A percentile compares a stretch with the other conserved stretches of the same genome.
Evolutionary conservation across 2,797 vertebrate species (phyloP).

Genomic region (Oreochromis grahami): DNA sequence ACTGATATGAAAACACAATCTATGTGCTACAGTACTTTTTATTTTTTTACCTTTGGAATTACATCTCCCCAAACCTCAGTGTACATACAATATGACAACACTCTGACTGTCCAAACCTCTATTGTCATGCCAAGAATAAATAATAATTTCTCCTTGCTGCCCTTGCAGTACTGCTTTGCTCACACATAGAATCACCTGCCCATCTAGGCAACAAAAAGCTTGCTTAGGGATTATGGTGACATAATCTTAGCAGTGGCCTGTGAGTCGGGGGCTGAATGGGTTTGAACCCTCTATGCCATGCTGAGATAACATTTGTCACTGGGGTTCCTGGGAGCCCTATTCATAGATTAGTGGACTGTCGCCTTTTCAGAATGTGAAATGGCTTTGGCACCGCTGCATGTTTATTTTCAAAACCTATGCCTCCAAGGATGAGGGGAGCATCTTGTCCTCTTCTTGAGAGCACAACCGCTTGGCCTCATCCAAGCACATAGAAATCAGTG

Average conservation of each 20-base stretch:
- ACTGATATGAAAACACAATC: slow-evolving; percentile 65
- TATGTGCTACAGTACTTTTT: slow-evolving; percentile 47
- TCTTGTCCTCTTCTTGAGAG: slow-evolving; percentile 73
- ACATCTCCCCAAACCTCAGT: slow-evolving; percentile 66
- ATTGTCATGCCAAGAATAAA: slow-evolving; percentile 74
- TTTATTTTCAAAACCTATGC: slow-evolving; percentile 76
- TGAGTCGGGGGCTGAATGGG: slow-evolving; percentile 80
- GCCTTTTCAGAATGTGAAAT: slow-evolving; percentile 82
- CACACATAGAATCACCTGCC: slow-evolving; percentile 80
- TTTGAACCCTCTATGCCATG: slow-evolving; percentile 81
- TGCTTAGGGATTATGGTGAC: slow-evolving; percentile 84
- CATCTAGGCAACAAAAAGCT: slow-evolving; percentile 77
- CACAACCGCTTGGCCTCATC: slow-evolving; percentile 50
- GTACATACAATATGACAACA: slow-evolving; percentile 73
- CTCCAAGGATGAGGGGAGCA: slow-evolving; percentile 70
- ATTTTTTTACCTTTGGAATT: slow-evolving; percentile 62
- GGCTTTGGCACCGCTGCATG: slow-evolving; percentile 79
- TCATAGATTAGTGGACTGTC: slow-evolving; percentile 83
- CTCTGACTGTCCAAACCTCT: slow-evolving; percentile 67
- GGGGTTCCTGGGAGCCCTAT: slow-evolving; percentile 78
- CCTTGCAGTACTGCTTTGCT: slow-evolving; percentile 70
- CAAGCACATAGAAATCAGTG: slow-evolving; percentile 40
- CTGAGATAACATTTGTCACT: slow-evolving; percentile 84
- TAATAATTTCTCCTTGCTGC: slow-evolving; percentile 73
- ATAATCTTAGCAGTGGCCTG: slow-evolving; percentile 82